A percentile compares a stretch with the other conserved stretches of the same genome.
phyloP scores from a whole-genome alignment of 2,888 invertebrate species.

The Sphaerophoria rueppellii region DNA sequence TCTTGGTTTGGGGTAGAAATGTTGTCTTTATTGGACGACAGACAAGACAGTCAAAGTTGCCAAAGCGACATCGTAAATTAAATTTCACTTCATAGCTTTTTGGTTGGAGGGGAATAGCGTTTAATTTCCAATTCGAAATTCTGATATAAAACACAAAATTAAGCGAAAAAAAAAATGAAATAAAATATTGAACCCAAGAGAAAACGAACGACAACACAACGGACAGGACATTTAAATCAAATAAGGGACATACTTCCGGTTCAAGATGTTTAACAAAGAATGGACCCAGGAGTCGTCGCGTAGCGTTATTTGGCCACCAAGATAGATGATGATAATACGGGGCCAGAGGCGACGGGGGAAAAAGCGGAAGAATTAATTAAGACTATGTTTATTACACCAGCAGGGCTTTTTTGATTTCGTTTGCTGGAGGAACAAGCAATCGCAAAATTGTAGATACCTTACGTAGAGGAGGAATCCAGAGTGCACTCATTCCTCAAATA shows the following conservation, averaged over 20 bases:
- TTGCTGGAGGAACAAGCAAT: background rate
- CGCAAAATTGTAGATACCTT: background rate
- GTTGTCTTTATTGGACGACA: background rate
- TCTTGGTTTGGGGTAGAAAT: background rate
- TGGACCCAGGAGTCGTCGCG: background rate
- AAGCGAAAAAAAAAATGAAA: background rate
- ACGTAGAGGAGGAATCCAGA: background rate
- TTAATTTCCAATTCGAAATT: slow-evolving; percentile 12
- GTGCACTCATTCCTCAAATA: background rate
- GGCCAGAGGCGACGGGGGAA: background rate
- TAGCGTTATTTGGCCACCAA: no score
- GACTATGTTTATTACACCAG: slow-evolving; percentile 64
- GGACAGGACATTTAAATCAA: slow-evolving; percentile 56
- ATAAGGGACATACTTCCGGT: slow-evolving; percentile 40
- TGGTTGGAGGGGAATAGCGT: background rate
- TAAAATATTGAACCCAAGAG: slow-evolving; percentile 18
- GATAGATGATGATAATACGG: background rate
- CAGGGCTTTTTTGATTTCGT: background rate
- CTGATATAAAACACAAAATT: background rate
- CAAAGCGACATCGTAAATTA: slow-evolving; percentile 63
- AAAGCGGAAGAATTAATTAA: slow-evolving; percentile 63
- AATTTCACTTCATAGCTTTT: slow-evolving; percentile 48
- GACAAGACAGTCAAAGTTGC: slow-evolving; percentile 49
- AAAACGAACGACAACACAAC: slow-evolving; percentile 1
- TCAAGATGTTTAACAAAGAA: slow-evolving; percentile 48